A percentile compares a stretch with the other conserved stretches of the same genome.
phyloP scores from a whole-genome alignment of 2,113 vertebrate genomes.

The Mirza zaza region DNA sequence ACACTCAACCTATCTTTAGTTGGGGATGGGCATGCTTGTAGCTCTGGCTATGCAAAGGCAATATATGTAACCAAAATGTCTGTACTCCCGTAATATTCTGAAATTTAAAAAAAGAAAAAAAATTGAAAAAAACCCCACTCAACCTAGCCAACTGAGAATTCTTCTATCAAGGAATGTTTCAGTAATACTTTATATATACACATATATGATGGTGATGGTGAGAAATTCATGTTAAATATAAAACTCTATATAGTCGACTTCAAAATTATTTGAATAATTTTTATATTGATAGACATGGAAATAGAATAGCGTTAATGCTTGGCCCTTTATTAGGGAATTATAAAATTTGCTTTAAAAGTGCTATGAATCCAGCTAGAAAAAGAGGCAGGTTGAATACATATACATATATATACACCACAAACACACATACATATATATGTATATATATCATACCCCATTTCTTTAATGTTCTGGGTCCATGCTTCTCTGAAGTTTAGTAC shows the following conservation, averaged over 20 bases:
- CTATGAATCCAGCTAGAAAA: not conserved
- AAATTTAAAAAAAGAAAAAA: not conserved
- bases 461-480: not conserved
- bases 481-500: not conserved
- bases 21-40: too few species aligned
- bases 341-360: constrained; percentile 44
- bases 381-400: not conserved
- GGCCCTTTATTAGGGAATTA: not conserved
- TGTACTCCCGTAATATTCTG: too few species aligned
- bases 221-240: constrained; percentile 28
- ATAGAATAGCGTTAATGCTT: not conserved
- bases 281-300: not conserved
- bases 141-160: constrained; percentile 15
- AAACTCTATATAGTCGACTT: not conserved
- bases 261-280: constrained; percentile 10
- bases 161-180: not conserved
- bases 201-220: not conserved
- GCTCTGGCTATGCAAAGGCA: too few species aligned
- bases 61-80: too few species aligned
- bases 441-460: not conserved
- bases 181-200: not conserved
- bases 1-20: not conserved
- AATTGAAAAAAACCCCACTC: not conserved
- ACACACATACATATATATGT: not conserved
- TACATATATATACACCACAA: not conserved